Base-by-base conservation (phyloP, 1,140 invertebrate species). In the Dendroctonus valens region DNA sequence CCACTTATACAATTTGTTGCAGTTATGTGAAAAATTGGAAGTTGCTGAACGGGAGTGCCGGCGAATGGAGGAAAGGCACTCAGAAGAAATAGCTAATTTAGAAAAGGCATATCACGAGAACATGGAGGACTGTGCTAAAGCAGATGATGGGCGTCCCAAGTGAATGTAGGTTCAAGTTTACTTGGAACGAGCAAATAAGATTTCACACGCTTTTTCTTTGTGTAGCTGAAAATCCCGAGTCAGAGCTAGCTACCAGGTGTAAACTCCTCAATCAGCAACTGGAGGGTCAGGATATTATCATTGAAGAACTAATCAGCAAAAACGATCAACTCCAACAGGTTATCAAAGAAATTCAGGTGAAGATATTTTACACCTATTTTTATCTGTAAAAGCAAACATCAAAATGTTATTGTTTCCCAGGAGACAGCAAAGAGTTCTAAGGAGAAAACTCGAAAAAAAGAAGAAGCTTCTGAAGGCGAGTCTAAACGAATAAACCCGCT, bases 221-320 rank as follows among this genome's bases (percentile, higher is more conserved):
- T 57, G 11, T 55, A 77, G 46, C 70, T 65, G 3, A 74, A 75
- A 48, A 78, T 76, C 26, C 53, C 40, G 52, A 79, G 73, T 55
- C 73, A 26, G 8, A 81, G 76, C 63, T 79, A 66, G 74, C 58
- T 57, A 53, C 14, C 15, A 40, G n/a, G 14, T 67, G 41, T 73
- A 52, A 61, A 71, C 53, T 79, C 73, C 68, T 77, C 77, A 42
- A 61, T 70, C n/a, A 78, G 75, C 46, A 48, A 26, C 39, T 72
- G 3, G 68, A 72, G 41, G 68, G 55, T 8, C 41, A 71, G 41
- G 66, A 73, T 14, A 51, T 68, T 41, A 39, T 73, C 40, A 58
- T 67, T n/a, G 67, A 70, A 41, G 41, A 70, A 67, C 26, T 59
- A 40, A n/a, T 49, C 42, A 9, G 38, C 15, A 57, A 42, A 42